Evolutionary conservation across 2,888 invertebrate genomes (phyloP), one percentile per base, ranked within the genome.

Genomic region (Aphrophora alni): DNA sequence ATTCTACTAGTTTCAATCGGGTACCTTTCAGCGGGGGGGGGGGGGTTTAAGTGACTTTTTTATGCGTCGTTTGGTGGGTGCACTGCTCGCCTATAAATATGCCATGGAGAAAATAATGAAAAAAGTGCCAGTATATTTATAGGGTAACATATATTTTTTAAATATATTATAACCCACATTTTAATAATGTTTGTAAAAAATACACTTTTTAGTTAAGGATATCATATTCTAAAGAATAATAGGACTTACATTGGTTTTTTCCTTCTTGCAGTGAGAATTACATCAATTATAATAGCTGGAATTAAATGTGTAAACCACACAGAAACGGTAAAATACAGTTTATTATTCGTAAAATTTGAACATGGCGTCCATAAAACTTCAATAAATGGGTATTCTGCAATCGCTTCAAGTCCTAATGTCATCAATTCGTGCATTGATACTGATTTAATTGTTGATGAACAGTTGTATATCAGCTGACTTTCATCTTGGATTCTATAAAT

Each of bases 201-300:
- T n/a, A n/a, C n/a, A n/a, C n/a, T n/a, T n/a, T n/a, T n/a, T n/a
- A n/a, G n/a, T n/a, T n/a, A n/a, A n/a, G n/a, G n/a, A n/a, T n/a
- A n/a, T n/a, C n/a, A n/a, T n/a, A n/a, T n/a, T n/a, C n/a, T n/a
- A n/a, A n/a, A n/a, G n/a, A n/a, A n/a, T n/a, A n/a, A n/a, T n/a
- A n/a, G n/a, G n/a, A 86, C 92, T 91, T 88, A 94, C 95, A 93
- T 91, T 12, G 95, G 93, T 87, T 94, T 93, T 81, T 90, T 90
- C 12, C 96, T 95, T 0, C 90, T 86, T 0, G 95, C 59, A 85
- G 92, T 91, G 5, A 95, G 88, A 0, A 93, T 83, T 0, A 89
- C 84, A 86, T 98, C 98, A 27, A 95, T 89, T 0, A 95, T 84
- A 12, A 96, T 86, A 0, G 97, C 97, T 0, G 97, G 95, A 14